Evolutionary conservation across 2,888 invertebrate species (phyloP).

Genomic region (Physocephala rufipes): DNA sequence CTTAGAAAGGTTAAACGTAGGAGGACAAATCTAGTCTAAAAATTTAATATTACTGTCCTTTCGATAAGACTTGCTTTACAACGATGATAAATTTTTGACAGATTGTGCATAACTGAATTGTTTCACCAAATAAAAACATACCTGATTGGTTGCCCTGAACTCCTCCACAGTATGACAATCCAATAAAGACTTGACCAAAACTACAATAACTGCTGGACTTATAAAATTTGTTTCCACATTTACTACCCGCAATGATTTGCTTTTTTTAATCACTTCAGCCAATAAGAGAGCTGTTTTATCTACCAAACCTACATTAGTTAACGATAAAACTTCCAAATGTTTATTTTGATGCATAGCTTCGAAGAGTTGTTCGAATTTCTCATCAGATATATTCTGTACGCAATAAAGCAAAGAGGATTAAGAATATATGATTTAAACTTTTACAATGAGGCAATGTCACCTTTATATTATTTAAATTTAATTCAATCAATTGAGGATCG

Average conservation of each 20-base stretch:
- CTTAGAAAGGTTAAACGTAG: too few species aligned
- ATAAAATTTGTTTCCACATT: conserved; percentile 98
- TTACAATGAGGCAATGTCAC: conserved; percentile 71
- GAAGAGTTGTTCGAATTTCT: conserved; percentile 90
- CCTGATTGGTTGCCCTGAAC: conserved; percentile 98
- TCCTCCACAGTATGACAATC: conserved; percentile 89
- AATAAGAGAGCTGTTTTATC: conserved; percentile 87
- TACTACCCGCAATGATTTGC: conserved; percentile 82
- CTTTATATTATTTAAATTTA: conserved; percentile 99
- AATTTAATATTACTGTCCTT: too few species aligned
- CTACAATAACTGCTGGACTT: conserved; percentile 86
- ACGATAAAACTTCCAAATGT: conserved; percentile 87
- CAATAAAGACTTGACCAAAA: conserved; percentile 85
- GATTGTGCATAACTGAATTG: neutral
- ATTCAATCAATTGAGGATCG: conserved; percentile 84
- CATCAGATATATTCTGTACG: conserved; percentile 91
- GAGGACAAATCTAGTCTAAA: too few species aligned
- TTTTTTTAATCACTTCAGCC: conserved; percentile 83
- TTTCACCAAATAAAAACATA: conserved; percentile 60
- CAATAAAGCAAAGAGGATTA: neutral
- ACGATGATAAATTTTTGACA: too few species aligned
- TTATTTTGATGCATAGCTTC: conserved; percentile 89
- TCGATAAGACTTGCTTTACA: too few species aligned
- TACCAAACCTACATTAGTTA: conserved; percentile 93
- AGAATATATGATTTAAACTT: neutral